Base-by-base conservation (phyloP, 2,797 vertebrate species). In the Gymnoscopelus microlampas region DNA sequence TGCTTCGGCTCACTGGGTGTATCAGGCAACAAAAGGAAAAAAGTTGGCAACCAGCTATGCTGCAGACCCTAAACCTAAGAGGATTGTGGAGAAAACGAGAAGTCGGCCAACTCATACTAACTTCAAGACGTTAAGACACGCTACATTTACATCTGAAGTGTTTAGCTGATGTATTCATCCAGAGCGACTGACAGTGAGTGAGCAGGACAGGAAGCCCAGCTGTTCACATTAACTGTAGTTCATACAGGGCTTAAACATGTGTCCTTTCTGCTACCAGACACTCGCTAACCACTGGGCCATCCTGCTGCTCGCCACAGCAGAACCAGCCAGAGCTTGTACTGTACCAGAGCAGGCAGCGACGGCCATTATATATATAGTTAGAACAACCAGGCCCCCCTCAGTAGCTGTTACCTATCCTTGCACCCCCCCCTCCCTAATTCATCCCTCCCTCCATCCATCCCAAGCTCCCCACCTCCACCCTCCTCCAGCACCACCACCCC, bases 371-470 rank as follows among this genome's bases (percentile, higher is more conserved):
- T 24, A 5, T 48, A 70, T 55, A 60, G 29, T 53, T 10, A 75
- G 35, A 70, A 60, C 63, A 48, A 44, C 60, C 3, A 50, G 24
- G 49, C 66, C 73, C 66, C 73, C 73, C 73, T 66, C 12, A 60
- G 48, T 65, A 66, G 68, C 58, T 53, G 44, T 82, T 82, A 88
- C 81, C 85, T 79, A 80, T 81, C 63, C 75, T 29, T 74, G 61
- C 75, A 60, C 7, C 49, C 70, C 73, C 71, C 79, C 75, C 77
- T 67, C 39, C 39, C 39, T 44, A 44, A 44, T 44, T 44, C 13
- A 48, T 81, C 77, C 75, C 83, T 83, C 79, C 75, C 77, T 79
- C 73, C 79, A 76, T 84, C 85, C 84, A 78, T 83, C 73, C 73
- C 74, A 74, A 69, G 83, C 81, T 47, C 80, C 77, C 71, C 79